A percentile compares a stretch with the other conserved stretches of the same genome.
phyloP scores from a whole-genome alignment of 2,888 invertebrate species.

The Macaria notata region DNA sequence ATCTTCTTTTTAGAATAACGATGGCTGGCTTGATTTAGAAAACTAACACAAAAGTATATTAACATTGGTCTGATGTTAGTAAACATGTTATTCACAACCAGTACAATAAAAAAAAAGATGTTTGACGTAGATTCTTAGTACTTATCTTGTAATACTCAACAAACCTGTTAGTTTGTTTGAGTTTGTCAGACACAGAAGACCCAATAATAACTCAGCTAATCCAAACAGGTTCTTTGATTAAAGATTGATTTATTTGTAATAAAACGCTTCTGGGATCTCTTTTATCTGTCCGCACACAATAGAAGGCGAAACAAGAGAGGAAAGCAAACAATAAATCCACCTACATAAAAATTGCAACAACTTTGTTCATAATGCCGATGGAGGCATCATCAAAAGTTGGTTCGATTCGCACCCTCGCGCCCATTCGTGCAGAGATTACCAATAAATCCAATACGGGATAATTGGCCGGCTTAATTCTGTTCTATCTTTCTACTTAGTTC shows the following conservation, averaged over 20 bases:
- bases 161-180: too few species aligned
- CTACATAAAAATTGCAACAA: conserved; percentile 81
- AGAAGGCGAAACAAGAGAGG: conserved; percentile 68
- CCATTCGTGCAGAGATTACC: conserved; percentile 82
- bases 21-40: too few species aligned
- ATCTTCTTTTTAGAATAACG: too few species aligned
- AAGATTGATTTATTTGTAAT: conserved; percentile 70
- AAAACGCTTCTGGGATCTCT: conserved; percentile 61
- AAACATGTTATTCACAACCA: too few species aligned
- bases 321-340: conserved; percentile 77
- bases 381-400: conserved; percentile 81
- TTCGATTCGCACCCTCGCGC: conserved; percentile 80
- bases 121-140: too few species aligned
- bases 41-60: too few species aligned
- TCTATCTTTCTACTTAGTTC: conserved; percentile 83
- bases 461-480: conserved; percentile 83
- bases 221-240: conserved; percentile 55
- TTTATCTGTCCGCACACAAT: conserved; percentile 75
- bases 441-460: conserved; percentile 83
- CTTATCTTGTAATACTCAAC: too few species aligned
- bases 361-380: conserved; percentile 80
- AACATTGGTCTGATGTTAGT: too few species aligned
- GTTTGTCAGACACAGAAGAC: too few species aligned
- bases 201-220: conserved; percentile 38
- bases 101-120: too few species aligned